Evolutionary conservation across 2,797 vertebrate species (phyloP).

Genomic region (Anguilla megastoma): DNA sequence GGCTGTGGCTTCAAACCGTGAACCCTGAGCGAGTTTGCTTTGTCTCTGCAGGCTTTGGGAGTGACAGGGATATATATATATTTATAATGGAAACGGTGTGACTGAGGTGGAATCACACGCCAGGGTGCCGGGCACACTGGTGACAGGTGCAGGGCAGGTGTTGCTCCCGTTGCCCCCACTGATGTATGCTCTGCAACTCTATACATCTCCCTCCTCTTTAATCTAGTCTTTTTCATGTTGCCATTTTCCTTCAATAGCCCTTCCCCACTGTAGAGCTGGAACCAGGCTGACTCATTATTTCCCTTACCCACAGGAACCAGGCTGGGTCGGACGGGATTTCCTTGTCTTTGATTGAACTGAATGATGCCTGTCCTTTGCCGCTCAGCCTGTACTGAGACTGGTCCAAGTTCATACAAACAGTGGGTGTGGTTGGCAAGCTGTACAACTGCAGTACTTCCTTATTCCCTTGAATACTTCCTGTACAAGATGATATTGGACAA

Average conservation of each 20-base stretch:
- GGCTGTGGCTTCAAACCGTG: background rate
- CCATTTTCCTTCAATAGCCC: background rate
- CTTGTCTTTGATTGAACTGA: background rate
- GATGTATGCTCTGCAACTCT: background rate
- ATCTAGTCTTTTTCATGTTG: background rate
- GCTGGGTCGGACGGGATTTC: background rate
- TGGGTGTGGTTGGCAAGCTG: background rate
- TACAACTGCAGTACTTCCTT: background rate
- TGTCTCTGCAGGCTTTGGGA: background rate
- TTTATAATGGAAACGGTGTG: conserved; percentile 32
- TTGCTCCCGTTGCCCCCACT: conserved; percentile 12
- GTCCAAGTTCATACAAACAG: background rate
- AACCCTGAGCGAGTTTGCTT: background rate
- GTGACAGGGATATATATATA: conserved; percentile 32
- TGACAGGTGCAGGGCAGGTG: conserved; percentile 40
- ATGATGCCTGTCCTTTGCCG: background rate
- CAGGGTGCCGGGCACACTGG: conserved; percentile 27
- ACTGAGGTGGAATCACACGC: conserved; percentile 39
- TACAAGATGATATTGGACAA: background rate
- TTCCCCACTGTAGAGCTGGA: background rate
- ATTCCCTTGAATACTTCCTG: background rate
- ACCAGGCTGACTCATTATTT: background rate
- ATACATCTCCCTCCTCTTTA: background rate
- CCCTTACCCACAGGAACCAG: background rate
- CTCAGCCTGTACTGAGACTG: background rate